Evolutionary conservation across 1,140 invertebrate genomes (phyloP).

Genomic region (Achatina immaculata): DNA sequence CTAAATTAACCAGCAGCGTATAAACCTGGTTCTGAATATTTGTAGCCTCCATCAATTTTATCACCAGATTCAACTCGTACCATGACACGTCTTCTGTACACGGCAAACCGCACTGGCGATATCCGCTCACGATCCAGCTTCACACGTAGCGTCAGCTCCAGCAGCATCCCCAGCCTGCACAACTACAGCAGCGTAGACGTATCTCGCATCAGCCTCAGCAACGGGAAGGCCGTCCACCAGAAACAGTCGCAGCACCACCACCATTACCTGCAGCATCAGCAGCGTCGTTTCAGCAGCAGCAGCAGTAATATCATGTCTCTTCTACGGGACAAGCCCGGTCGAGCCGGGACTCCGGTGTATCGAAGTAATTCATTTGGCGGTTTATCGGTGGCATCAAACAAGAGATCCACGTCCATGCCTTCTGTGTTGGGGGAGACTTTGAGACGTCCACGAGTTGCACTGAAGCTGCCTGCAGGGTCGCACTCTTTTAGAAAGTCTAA

Average conservation of each 20-base stretch:
- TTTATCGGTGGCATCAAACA: constrained; percentile 47
- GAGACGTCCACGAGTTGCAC: constrained; percentile 41
- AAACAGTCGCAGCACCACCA: background rate
- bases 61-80: constrained; percentile 35
- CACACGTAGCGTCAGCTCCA: constrained; percentile 13
- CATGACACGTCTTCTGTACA: constrained; percentile 37
- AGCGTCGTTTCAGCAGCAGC: constrained; percentile 24
- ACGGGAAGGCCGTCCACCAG: background rate
- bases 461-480: background rate
- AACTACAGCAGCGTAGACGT: background rate
- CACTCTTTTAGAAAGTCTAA: constrained; percentile 52
- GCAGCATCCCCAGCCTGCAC: constrained; percentile 26
- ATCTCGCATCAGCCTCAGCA: background rate
- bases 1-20: too few relatives aligned
- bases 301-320: constrained; percentile 32
- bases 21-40: too few relatives aligned
- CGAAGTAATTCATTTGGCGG: constrained; percentile 65
- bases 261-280: constrained; percentile 22
- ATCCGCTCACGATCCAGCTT: background rate
- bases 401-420: constrained; percentile 19
- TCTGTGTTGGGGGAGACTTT: constrained; percentile 61
- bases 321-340: background rate
- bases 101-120: background rate
- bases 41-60: too few relatives aligned
- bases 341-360: constrained; percentile 43